Evolutionary conservation across 2,888 invertebrate species (phyloP).

Genomic region (Schrankia costaestrigalis): DNA sequence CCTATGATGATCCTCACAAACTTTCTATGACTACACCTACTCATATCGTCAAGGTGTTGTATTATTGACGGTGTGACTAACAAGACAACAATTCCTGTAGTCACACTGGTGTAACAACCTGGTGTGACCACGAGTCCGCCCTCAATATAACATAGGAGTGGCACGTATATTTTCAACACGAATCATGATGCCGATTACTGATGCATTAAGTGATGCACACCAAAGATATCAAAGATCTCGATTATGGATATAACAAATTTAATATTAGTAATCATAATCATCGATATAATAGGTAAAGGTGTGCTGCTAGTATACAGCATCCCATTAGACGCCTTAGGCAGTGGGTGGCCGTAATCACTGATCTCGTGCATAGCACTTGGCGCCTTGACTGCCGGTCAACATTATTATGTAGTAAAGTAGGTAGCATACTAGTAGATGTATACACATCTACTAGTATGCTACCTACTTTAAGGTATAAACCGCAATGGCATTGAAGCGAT

Average conservation of each 20-base stretch:
- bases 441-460: background rate
- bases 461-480: background rate
- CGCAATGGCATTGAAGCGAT: too few species aligned
- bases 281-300: background rate
- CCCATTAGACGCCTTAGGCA: conserved; percentile 21
- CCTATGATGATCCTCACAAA: too few species aligned
- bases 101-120: too few species aligned
- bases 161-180: too few species aligned
- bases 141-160: too few species aligned
- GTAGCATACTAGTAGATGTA: conserved; percentile 1
- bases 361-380: conserved; percentile 42
- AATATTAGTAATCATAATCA: background rate
- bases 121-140: too few species aligned
- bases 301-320: conserved; percentile 18
- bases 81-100: too few species aligned
- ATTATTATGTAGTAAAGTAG: conserved; percentile 2
- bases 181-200: too few species aligned
- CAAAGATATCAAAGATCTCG: background rate
- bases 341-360: conserved; percentile 43
- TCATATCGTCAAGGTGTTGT: too few species aligned
- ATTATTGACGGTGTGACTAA: too few species aligned
- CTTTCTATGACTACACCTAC: too few species aligned
- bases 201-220: too few species aligned
- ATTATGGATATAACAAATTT: background rate
- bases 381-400: conserved; percentile 31